Evolutionary conservation across 2,113 vertebrate species (phyloP).

Genomic region (Labeo catla): DNA sequence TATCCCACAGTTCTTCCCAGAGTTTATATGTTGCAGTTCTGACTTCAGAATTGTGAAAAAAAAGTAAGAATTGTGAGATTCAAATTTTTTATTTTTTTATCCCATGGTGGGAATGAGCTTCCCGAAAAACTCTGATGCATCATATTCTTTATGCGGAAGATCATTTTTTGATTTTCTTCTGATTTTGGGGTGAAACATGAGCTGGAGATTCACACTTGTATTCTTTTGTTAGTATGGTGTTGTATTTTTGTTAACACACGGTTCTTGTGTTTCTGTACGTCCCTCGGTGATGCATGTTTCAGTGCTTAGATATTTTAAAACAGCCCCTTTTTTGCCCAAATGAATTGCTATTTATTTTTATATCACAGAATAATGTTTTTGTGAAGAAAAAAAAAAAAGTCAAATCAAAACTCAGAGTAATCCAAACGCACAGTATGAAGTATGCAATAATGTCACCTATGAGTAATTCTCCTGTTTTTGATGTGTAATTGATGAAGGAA

Average conservation of each 20-base stretch:
- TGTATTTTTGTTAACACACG: neutral
- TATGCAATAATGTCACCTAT: constrained; percentile 70
- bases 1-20: neutral
- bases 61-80: too few species aligned
- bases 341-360: constrained; percentile 67
- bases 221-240: neutral
- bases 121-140: neutral
- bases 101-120: neutral
- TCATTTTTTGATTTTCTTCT: neutral
- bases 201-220: neutral
- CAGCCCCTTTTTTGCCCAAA: constrained; percentile 51
- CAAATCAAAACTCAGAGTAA: constrained; percentile 29
- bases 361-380: constrained; percentile 61
- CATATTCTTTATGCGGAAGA: neutral
- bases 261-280: constrained; percentile 13
- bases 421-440: constrained; percentile 60
- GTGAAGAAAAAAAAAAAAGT: constrained; percentile 50
- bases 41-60: too few species aligned
- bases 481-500: constrained; percentile 56
- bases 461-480: constrained; percentile 40
- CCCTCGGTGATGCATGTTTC: constrained; percentile 45
- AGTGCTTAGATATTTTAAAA: constrained; percentile 44
- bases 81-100: neutral
- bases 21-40: neutral
- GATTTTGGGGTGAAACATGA: constrained; percentile 2